phyloP scores from a whole-genome alignment of 2,797 vertebrate species.

The Myotis myotis region DNA sequence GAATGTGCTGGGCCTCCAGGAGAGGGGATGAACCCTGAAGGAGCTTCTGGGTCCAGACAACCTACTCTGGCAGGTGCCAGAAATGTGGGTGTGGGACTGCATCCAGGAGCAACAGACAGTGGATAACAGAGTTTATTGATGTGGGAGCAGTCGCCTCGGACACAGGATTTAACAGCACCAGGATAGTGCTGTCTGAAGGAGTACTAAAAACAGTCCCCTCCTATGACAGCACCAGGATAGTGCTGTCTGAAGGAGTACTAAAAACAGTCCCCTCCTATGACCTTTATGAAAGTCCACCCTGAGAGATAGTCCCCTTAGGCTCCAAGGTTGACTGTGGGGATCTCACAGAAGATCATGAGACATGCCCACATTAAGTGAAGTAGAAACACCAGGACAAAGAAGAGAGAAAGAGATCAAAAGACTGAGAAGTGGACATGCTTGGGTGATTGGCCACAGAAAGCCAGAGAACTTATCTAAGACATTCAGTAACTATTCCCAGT shows the following conservation, averaged over 20 bases:
- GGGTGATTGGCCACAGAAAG: background rate
- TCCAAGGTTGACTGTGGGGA: background rate
- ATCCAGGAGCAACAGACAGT: background rate
- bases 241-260: background rate
- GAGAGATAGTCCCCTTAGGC: background rate
- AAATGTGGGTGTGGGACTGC: background rate
- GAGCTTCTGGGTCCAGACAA: background rate
- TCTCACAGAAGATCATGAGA: background rate
- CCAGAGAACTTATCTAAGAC: background rate
- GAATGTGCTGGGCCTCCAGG: background rate
- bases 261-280: background rate
- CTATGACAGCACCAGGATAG: background rate
- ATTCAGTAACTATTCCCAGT: background rate
- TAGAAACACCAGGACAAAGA: background rate
- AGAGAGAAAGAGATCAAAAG: background rate
- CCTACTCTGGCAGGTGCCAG: background rate
- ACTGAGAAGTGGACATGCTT: background rate
- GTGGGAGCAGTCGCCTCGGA: background rate
- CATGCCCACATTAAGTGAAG: background rate
- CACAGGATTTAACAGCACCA: background rate
- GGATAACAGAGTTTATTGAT: background rate
- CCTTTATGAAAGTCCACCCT: background rate
- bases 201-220: background rate
- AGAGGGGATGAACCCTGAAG: background rate
- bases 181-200: background rate